A percentile compares a stretch with the other conserved stretches of the same genome.
phyloP scores from a whole-genome alignment of 2,797 vertebrate genomes.

The Eupleurogrammus muticus region DNA sequence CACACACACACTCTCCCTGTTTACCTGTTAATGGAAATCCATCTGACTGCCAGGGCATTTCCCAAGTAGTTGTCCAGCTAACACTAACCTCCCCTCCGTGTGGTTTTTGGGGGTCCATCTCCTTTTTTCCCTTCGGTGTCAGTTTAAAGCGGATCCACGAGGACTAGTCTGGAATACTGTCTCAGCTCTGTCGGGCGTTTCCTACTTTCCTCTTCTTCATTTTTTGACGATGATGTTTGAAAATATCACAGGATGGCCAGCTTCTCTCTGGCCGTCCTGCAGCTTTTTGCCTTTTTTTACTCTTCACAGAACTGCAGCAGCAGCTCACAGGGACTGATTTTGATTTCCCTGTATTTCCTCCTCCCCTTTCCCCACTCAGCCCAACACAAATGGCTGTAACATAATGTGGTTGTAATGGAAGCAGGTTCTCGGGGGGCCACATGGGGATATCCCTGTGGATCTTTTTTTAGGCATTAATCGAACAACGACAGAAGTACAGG shows the following conservation, averaged over 20 bases:
- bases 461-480: constrained; percentile 17
- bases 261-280: constrained; percentile 43
- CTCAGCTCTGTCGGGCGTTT: constrained; percentile 34
- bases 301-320: constrained; percentile 39
- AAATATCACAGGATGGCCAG: constrained; percentile 34
- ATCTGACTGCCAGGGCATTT: constrained; percentile 73
- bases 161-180: constrained; percentile 53
- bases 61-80: constrained; percentile 61
- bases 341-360: constrained; percentile 23
- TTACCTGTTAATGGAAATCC: constrained; percentile 66
- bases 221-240: constrained; percentile 25
- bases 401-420: constrained; percentile 28
- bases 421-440: constrained; percentile 25
- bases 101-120: constrained; percentile 60
- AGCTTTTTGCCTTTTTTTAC: constrained; percentile 35
- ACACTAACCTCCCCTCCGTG: constrained; percentile 62
- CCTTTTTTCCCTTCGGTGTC: constrained; percentile 42
- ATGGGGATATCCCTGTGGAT: constrained; percentile 8
- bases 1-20: constrained; percentile 45
- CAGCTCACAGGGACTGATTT: constrained; percentile 29
- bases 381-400: background rate
- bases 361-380: constrained; percentile 2
- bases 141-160: constrained; percentile 30
- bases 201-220: constrained; percentile 17
- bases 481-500: constrained; percentile 16